Percentiles rank a stretch among this genome's conserved stretches.
Evolutionary conservation across 2,888 invertebrate genomes (phyloP).

Genomic region (Anticlea derivata): DNA sequence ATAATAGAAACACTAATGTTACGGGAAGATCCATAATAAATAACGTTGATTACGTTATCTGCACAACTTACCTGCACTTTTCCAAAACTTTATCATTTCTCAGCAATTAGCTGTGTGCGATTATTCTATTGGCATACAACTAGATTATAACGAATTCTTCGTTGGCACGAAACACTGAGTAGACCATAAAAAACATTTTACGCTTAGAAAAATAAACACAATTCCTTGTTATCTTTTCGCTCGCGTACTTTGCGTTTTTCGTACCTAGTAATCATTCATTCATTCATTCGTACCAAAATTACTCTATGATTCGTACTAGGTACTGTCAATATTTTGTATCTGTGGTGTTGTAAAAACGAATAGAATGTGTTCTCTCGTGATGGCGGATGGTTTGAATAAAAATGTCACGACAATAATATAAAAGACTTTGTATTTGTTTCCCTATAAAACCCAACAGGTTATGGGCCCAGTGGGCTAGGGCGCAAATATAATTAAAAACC

Average conservation of each 20-base stretch:
- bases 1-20: slow-evolving; percentile 24
- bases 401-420: too few species aligned
- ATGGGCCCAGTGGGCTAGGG: too few species aligned
- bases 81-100: slow-evolving; percentile 91
- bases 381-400: too few species aligned
- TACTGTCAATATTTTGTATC: too few species aligned
- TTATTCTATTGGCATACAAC: slow-evolving; percentile 1
- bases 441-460: too few species aligned
- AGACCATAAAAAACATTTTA: slow-evolving; percentile 20
- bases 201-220: slow-evolving; percentile 17
- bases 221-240: slow-evolving; percentile 9
- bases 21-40: not conserved
- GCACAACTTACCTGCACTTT: slow-evolving; percentile 85
- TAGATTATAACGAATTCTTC: slow-evolving; percentile 15
- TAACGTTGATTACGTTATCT: slow-evolving; percentile 11
- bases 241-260: not conserved
- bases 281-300: too few species aligned
- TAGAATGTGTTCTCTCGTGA: too few species aligned
- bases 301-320: too few species aligned
- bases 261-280: too few species aligned
- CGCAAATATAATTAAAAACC: too few species aligned
- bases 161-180: slow-evolving; percentile 6
- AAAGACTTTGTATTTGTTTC: too few species aligned
- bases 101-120: slow-evolving; percentile 19
- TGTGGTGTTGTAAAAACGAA: too few species aligned